Conservation (phyloP, 2,797 vertebrate genomes). For the Hypotaenidia okinawae region DNA sequence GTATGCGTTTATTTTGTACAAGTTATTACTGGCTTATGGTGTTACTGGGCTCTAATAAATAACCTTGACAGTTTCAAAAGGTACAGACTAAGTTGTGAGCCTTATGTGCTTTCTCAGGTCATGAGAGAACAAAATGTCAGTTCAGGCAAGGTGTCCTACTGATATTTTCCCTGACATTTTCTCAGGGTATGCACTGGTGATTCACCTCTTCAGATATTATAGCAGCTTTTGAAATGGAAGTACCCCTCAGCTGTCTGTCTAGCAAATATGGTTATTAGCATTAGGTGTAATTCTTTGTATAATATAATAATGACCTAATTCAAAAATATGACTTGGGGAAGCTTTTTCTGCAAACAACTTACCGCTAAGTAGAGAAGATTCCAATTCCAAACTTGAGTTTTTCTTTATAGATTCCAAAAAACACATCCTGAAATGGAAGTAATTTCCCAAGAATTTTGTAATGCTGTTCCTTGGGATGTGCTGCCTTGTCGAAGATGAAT, state of each 20-base stretch:
- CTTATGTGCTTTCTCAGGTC: neutral
- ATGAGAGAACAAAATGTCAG: neutral
- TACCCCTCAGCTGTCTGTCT: neutral
- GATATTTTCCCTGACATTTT: neutral
- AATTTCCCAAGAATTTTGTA: neutral
- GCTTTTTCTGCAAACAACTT: neutral
- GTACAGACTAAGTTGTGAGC: neutral
- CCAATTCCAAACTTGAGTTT: neutral
- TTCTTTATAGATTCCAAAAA: neutral
- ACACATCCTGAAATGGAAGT: neutral
- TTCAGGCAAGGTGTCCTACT: neutral
- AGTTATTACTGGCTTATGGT: neutral
- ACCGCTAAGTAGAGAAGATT: neutral
- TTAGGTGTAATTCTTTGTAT: neutral
- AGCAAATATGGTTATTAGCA: neutral
- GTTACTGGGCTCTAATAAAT: neutral
- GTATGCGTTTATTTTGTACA: neutral
- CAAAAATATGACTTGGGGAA: neutral
- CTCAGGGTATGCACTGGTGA: neutral
- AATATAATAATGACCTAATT: neutral
- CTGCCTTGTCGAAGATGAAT: neutral
- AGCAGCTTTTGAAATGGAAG: neutral
- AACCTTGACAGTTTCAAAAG: neutral
- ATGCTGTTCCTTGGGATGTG: accelerated
- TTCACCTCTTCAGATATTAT: neutral